Evolutionary conservation across 2,797 vertebrate species (phyloP).

Genomic region (Cuculus canorus): DNA sequence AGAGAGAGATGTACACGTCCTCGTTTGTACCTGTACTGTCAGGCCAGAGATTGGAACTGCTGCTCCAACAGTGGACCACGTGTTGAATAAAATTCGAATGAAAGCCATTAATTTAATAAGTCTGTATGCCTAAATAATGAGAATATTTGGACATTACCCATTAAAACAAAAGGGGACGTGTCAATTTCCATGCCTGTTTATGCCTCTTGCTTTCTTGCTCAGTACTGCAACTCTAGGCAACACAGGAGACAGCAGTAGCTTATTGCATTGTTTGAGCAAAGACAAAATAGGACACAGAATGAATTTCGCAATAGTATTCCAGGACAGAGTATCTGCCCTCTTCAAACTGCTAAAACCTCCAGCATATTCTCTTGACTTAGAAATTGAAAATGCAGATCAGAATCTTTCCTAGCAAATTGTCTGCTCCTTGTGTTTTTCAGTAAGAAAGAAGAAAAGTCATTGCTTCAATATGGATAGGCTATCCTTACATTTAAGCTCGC

Average conservation of each 20-base stretch:
- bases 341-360: neutral
- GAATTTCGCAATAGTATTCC: neutral
- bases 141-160: neutral
- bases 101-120: neutral
- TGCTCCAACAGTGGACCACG: neutral
- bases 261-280: neutral
- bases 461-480: neutral
- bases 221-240: neutral
- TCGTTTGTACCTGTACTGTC: neutral
- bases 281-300: neutral
- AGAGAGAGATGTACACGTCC: neutral
- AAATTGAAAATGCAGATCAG: constrained; percentile 27
- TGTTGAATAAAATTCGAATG: neutral
- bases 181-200: neutral
- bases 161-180: neutral
- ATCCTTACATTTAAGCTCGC: neutral
- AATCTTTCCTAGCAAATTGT: constrained; percentile 2
- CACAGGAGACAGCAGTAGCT: accelerated
- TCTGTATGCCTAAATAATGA: neutral
- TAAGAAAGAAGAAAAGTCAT: neutral
- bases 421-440: constrained; percentile 20
- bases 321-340: neutral
- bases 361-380: neutral
- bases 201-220: neutral
- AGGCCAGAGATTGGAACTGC: neutral